Evolutionary conservation across 2,888 invertebrate genomes (phyloP).

Genomic region (Heliconius sara): DNA sequence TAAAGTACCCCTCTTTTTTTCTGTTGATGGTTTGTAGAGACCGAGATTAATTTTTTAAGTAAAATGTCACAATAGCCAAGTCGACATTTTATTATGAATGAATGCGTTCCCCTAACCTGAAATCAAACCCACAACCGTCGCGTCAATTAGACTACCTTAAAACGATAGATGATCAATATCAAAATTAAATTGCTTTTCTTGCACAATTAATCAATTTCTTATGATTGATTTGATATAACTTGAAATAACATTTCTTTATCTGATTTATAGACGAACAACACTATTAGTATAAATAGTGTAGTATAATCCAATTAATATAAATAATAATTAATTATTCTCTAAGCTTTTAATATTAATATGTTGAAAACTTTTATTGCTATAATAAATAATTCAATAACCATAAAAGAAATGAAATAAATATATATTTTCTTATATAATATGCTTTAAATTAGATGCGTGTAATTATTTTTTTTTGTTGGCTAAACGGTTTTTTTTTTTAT

Average conservation of each 20-base stretch:
- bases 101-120: neutral
- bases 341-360: neutral
- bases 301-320: slow-evolving; percentile 9
- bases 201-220: slow-evolving; percentile 3
- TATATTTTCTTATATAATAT: neutral
- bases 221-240: slow-evolving; percentile 4
- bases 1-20: too few relatives aligned
- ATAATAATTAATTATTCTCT: neutral
- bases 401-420: neutral
- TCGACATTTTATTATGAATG: too few relatives aligned
- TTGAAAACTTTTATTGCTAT: neutral
- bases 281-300: slow-evolving; percentile 3
- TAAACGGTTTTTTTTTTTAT: neutral
- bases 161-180: neutral
- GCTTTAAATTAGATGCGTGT: neutral
- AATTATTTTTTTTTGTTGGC: neutral
- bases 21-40: too few relatives aligned
- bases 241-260: slow-evolving; percentile 3
- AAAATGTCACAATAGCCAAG: too few relatives aligned
- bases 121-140: too few relatives aligned
- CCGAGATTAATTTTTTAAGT: too few relatives aligned
- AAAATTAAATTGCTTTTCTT: neutral
- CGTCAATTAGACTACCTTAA: too few relatives aligned
- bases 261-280: slow-evolving; percentile 12
- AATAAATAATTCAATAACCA: neutral